These are phyloP conservation scores for Armadillidium nasatum DNA, from an alignment of 1,140 invertebrate genomes.

Conservation along the genomic window DNA sequence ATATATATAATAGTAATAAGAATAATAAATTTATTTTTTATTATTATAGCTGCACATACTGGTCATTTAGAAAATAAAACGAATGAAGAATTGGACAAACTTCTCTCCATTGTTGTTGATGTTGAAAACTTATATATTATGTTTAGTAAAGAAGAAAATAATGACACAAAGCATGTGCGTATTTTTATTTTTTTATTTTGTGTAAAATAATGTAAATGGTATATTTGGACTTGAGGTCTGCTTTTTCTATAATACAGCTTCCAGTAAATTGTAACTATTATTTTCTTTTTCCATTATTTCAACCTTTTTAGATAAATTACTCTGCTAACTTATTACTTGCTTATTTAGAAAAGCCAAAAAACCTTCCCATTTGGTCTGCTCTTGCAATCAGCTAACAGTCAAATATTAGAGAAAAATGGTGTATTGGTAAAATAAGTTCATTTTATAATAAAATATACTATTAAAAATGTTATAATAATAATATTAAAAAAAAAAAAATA, in stretches of 20 bases:
- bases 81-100: constrained; percentile 21
- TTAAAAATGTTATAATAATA: no score
- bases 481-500: no score
- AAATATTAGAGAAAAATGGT: no score
- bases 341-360: no score
- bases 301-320: no score
- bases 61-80: constrained; percentile 16
- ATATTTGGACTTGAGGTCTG: neutral
- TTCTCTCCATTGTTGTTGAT: constrained; percentile 26
- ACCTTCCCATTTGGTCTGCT: no score
- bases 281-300: no score
- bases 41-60: constrained; percentile 20
- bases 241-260: neutral
- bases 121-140: constrained; percentile 30
- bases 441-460: no score
- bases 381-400: no score
- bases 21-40: neutral
- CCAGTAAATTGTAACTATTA: no score
- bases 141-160: constrained; percentile 30
- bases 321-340: no score
- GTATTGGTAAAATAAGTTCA: no score
- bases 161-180: constrained; percentile 7
- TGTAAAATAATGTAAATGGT: constrained; percentile 10
- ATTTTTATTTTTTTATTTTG: neutral
- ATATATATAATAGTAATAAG: neutral